Conservation (phyloP, 2,888 invertebrate genomes). For the Allophyes oxyacanthae region DNA sequence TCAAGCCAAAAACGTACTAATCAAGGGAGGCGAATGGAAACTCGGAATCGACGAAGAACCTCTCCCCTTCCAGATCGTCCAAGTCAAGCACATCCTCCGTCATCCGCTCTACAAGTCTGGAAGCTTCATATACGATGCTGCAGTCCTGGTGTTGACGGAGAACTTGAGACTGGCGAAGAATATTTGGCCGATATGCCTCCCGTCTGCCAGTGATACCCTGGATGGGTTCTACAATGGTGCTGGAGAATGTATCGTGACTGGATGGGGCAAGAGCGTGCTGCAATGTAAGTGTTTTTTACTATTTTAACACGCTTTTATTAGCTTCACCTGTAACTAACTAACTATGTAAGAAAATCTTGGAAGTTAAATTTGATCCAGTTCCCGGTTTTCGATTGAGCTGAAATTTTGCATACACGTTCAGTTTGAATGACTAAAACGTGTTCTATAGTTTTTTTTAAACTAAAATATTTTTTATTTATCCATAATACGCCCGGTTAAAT, state of each 20-base stretch:
- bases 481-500: too few species aligned
- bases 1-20: slow-evolving; percentile 91
- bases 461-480: too few species aligned
- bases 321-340: too few species aligned
- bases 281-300: slow-evolving; percentile 90
- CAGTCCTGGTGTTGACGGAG: slow-evolving; percentile 91
- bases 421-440: too few species aligned
- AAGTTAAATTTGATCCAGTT: too few species aligned
- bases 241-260: slow-evolving; percentile 93
- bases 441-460: too few species aligned
- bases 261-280: slow-evolving; percentile 94
- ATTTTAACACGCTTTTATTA: too few species aligned
- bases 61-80: slow-evolving; percentile 93
- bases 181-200: slow-evolving; percentile 93
- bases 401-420: too few species aligned
- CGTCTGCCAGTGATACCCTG: slow-evolving; percentile 78
- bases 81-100: slow-evolving; percentile 91
- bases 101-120: slow-evolving; percentile 92
- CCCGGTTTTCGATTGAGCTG: too few species aligned
- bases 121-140: slow-evolving; percentile 91
- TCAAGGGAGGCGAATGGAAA: slow-evolving; percentile 96
- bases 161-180: slow-evolving; percentile 91
- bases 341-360: too few species aligned
- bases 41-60: slow-evolving; percentile 95
- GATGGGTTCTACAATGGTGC: slow-evolving; percentile 90